Evolutionary conservation across 2,113 vertebrate genomes (phyloP), one percentile per base, ranked within the genome.

Genomic region (Probosciger aterrimus): DNA sequence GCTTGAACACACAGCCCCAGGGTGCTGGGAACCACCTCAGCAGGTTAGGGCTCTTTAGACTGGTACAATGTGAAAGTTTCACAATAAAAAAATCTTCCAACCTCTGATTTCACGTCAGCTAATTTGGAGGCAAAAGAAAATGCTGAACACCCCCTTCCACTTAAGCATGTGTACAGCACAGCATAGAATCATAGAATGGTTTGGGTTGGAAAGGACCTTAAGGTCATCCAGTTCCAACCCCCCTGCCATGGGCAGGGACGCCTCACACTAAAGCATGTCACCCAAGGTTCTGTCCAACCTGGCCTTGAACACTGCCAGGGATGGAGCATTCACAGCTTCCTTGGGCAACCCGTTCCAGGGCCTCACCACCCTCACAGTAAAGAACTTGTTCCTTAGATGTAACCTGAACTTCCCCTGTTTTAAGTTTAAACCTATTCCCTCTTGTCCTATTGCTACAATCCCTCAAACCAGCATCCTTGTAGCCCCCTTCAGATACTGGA

Each of bases 311-410:
- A 59, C 33, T 24, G 57, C 14, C 57, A 59, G 57, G 33, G 14
- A 35, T 15, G 14, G 14, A 35, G 57, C 57, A 59, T 35, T 59
- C 10, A 35, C 57, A 22, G 23, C 14, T 59, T 59, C 33, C 23
- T 2, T 1, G 1, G 33, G 33, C 57, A 59, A n/a, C 33, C 33
- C 10, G 6, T 15, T 15, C 20, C 57, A 35, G 33, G 0, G 20
- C 8, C 20, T n/a, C 55, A 59, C 11, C 55, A 59, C 33, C 55
- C 55, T n/a, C 55, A 59, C 55, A 59, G 55, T 23, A n/a, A n/a
- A 59, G 55, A 59, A 15, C 55, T 59, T 59, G 33, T 30, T n/a
- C 55, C 55, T 59, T 59, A 15, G 9, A n/a, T 59, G 20, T 59
- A 59, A 59, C 33, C 20, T n/a, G 13, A 59, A 59, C 33, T 59